These are phyloP conservation scores for Dolichallabes microphthalmus DNA, from an alignment of 2,113 vertebrate genomes.

Conservation along the genomic window DNA sequence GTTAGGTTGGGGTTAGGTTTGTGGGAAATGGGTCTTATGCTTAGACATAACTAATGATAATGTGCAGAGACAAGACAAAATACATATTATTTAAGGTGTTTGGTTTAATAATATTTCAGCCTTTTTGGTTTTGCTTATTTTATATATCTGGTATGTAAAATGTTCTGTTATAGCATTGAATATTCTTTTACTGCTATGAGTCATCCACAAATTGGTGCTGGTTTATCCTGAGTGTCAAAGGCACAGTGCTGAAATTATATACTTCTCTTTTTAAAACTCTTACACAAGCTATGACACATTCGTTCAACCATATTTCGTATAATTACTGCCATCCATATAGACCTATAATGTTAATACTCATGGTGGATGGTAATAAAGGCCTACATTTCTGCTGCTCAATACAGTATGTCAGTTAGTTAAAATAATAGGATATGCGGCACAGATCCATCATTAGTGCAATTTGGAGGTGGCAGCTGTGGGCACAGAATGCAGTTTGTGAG, in stretches of 20 bases:
- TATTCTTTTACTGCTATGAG: neutral
- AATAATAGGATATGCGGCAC: constrained; percentile 4
- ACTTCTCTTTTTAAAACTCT: neutral
- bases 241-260: constrained; percentile 5
- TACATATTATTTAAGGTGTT: neutral
- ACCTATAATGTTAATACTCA: neutral
- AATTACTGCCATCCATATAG: constrained; percentile 21
- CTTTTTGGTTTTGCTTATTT: neutral
- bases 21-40: neutral
- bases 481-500: constrained; percentile 38
- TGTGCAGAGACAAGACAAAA: neutral
- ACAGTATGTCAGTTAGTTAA: neutral
- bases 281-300: neutral
- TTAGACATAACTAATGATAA: neutral
- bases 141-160: neutral
- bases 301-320: neutral
- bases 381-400: neutral
- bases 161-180: neutral
- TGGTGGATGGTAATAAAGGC: constrained; percentile 13
- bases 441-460: constrained; percentile 21
- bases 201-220: neutral
- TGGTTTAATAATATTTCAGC: neutral
- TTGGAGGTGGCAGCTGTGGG: constrained; percentile 44
- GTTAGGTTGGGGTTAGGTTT: neutral
- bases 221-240: constrained; percentile 11